Conservation (phyloP, 2,888 invertebrate species). For the Chymomyza procnemis region DNA sequence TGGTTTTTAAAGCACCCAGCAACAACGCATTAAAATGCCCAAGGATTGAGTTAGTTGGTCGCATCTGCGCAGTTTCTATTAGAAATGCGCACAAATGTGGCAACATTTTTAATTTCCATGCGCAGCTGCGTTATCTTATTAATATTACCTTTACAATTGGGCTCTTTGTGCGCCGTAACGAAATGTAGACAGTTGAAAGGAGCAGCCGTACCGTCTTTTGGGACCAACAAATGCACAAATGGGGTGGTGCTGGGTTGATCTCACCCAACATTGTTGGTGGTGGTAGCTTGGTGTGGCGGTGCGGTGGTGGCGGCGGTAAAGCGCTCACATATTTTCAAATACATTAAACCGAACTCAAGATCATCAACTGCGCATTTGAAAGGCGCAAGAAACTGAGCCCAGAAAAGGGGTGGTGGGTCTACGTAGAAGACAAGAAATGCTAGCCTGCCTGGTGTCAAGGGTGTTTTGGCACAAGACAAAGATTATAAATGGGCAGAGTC, state of each 20-base stretch:
- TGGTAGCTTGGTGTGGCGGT: neutral
- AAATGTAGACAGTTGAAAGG: slow-evolving; percentile 38
- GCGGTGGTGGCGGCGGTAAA: slow-evolving; percentile 3
- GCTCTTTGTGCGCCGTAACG: neutral
- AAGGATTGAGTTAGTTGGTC: neutral
- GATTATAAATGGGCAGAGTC: slow-evolving; percentile 10
- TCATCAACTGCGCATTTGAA: slow-evolving; percentile 9
- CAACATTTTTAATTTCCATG: slow-evolving; percentile 52
- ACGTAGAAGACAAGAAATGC: neutral
- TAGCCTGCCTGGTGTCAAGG: slow-evolving; percentile 20
- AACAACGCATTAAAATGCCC: neutral
- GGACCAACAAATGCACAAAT: slow-evolving; percentile 19
- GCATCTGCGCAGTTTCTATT: slow-evolving; percentile 34
- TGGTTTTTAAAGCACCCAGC: neutral
- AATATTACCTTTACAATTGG: too few relatives aligned
- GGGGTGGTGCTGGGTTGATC: slow-evolving; percentile 58
- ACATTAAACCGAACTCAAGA: neutral
- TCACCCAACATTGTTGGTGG: neutral
- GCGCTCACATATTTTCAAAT: neutral
- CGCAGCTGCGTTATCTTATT: slow-evolving; percentile 56
- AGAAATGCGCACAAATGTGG: slow-evolving; percentile 36
- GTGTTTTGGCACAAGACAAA: slow-evolving; percentile 11
- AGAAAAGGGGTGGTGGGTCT: slow-evolving; percentile 39
- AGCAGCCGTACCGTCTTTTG: slow-evolving; percentile 55
- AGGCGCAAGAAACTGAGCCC: neutral